Percentiles rank a stretch among this genome's conserved stretches.
Conservation (phyloP, 2,113 vertebrate species). For the Loxodonta africana region DNA sequence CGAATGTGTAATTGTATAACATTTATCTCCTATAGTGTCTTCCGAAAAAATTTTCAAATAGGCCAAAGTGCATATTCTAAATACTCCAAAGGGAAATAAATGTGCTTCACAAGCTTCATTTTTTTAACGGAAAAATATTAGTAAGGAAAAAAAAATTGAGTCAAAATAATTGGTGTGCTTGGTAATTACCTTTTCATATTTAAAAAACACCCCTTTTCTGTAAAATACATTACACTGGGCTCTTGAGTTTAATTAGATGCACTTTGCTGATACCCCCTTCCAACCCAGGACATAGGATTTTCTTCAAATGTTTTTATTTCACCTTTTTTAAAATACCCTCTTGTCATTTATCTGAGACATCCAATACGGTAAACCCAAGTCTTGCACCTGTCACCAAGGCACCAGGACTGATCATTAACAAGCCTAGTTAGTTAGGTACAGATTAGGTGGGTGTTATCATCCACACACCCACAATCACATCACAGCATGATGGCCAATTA, state of each 20-base stretch:
- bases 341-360: slow-evolving; percentile 27
- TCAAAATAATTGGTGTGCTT: slow-evolving; percentile 59
- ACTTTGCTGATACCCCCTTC: not conserved
- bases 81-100: slow-evolving; percentile 53
- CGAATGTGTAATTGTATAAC: slow-evolving; percentile 74
- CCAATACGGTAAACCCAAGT: not conserved
- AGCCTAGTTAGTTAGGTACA: slow-evolving; percentile 59
- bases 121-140: slow-evolving; percentile 64
- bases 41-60: slow-evolving; percentile 45
- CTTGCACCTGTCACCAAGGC: slow-evolving; percentile 47
- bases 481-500: slow-evolving; percentile 77
- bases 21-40: slow-evolving; percentile 64
- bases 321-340: slow-evolving; percentile 38
- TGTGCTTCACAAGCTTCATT: slow-evolving; percentile 23
- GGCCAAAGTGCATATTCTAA: slow-evolving; percentile 67
- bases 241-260: not conserved
- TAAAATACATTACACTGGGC: not conserved
- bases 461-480: slow-evolving; percentile 57
- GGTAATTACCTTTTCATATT: slow-evolving; percentile 57
- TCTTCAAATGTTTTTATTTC: not conserved
- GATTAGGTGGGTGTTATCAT: slow-evolving; percentile 51
- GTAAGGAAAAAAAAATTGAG: slow-evolving; percentile 39
- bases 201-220: not conserved
- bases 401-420: slow-evolving; percentile 52
- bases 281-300: not conserved